Base-by-base conservation (phyloP, 2,888 invertebrate species). In the Aspidapion aeneum region DNA sequence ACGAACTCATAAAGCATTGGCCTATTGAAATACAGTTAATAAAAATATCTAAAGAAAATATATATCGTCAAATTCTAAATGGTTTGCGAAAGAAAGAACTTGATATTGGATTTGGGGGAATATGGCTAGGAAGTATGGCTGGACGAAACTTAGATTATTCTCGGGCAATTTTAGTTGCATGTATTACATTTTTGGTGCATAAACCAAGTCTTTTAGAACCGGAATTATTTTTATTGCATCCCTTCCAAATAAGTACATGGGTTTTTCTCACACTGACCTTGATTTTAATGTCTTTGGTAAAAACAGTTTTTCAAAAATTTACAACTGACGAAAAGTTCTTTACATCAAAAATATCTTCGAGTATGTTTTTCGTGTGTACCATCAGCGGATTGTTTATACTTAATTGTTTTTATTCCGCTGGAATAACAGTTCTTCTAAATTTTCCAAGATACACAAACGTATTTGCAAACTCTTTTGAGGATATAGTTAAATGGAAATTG, bases 401-500 rank as follows among this genome's bases (percentile, higher is more conserved):
- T 9, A 18, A 18, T n/a, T 52, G 18, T 7, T 63, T 63, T 20
- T 71, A 70, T 35, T 62, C 65, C 16, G 69, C 70, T 0, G 71
- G 71, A 7, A 58, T 70, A 21, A 67, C 70, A 35, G 69, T 61
- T 50, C 64, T 59, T 18, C 35, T 71, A 18, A 63, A 64, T 49
- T 66, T 65, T 57, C 70, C 69, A 5, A 58, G 67, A 57, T 71
- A 62, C 58, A 58, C 64, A 2, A 65, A 60, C 55, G 48, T 61
- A 18, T 68, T 67, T 3, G 52, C 19, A 19, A 62, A 70, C 17
- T 63, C 67, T 16, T 60, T 69, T 21, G 61, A 69, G 21, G 71
- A 72, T 57, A 67, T 72, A 61, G 58, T 69, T 1, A 57, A 63
- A n/a, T 54, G 62, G 52, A 62, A 67, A 49, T 58, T 71, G 17